Percentiles rank a stretch among this genome's conserved stretches.
These are phyloP conservation scores for Dinothrombium tinctorium DNA, from an alignment of 1,140 invertebrate genomes.

Conservation along the genomic window DNA sequence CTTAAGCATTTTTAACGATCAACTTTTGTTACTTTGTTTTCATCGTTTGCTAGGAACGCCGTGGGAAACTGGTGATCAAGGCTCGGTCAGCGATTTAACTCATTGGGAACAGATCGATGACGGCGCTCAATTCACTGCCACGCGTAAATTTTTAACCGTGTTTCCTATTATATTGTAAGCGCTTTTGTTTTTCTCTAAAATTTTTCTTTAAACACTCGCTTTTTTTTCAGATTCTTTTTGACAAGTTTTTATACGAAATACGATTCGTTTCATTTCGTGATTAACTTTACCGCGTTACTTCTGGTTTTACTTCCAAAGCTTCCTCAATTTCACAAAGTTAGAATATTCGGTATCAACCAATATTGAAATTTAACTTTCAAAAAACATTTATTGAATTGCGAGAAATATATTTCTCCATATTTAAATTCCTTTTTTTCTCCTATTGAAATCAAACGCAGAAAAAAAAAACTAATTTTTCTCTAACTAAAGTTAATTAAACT, in stretches of 20 bases:
- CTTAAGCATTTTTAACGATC: conserved; percentile 38
- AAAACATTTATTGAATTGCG: not conserved
- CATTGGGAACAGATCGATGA: conserved; percentile 52
- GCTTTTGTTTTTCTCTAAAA: not conserved
- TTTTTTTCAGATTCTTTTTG: conserved; percentile 34
- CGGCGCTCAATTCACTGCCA: conserved; percentile 40
- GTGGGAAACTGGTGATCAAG: conserved; percentile 40
- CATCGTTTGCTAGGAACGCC: conserved; percentile 46
- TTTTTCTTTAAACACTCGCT: conserved; percentile 4
- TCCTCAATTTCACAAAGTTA: conserved; percentile 38
- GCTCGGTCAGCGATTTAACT: conserved; percentile 30
- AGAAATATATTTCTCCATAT: too few relatives aligned
- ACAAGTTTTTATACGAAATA: conserved; percentile 44
- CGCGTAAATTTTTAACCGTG: conserved; percentile 39
- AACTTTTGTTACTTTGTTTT: too few relatives aligned
- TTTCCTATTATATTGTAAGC: conserved; percentile 36
- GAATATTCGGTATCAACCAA: conserved; percentile 43
- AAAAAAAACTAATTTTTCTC: too few relatives aligned
- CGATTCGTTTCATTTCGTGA: conserved; percentile 35
- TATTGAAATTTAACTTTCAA: conserved; percentile 23
- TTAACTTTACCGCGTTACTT: conserved; percentile 34
- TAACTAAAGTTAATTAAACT: too few relatives aligned
- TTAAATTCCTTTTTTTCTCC: too few relatives aligned
- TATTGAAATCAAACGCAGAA: too few relatives aligned
- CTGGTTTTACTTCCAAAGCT: conserved; percentile 39